Evolutionary conservation across 2,888 invertebrate species (phyloP).

Genomic region (Clitarchus hookeri): DNA sequence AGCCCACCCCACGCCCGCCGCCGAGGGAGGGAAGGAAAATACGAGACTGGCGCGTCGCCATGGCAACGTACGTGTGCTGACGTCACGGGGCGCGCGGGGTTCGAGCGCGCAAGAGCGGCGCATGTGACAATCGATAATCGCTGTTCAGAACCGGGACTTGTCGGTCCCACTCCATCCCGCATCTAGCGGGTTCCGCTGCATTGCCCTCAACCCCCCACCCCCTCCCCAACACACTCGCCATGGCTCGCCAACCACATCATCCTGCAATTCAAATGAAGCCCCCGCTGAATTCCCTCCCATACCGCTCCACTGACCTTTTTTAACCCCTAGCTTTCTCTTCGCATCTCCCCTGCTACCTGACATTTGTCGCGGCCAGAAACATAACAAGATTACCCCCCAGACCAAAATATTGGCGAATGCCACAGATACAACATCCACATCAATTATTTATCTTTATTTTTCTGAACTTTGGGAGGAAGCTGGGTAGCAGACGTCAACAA

Average conservation of each 20-base stretch:
- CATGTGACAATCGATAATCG: neutral
- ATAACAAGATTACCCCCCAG: neutral
- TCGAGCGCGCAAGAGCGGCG: neutral
- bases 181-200: neutral
- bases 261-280: slow-evolving; percentile 14
- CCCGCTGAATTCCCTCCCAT: neutral
- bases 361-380: neutral
- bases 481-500: neutral
- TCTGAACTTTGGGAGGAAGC: neutral
- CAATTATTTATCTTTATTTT: slow-evolving; percentile 14
- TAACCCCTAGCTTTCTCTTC: neutral
- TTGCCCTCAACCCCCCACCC: neutral
- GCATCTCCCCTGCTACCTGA: neutral
- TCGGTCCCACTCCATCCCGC: neutral
- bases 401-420: neutral
- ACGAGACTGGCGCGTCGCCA: slow-evolving; percentile 18
- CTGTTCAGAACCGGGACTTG: neutral
- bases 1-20: neutral
- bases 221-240: neutral
- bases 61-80: slow-evolving; percentile 25
- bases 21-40: neutral
- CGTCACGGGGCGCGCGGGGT: neutral
- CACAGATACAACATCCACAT: neutral
- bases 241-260: neutral
- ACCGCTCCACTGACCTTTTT: neutral